These are phyloP conservation scores for Triplophysa tibetana DNA, from an alignment of 2,113 vertebrate species.

Conservation along the genomic window DNA sequence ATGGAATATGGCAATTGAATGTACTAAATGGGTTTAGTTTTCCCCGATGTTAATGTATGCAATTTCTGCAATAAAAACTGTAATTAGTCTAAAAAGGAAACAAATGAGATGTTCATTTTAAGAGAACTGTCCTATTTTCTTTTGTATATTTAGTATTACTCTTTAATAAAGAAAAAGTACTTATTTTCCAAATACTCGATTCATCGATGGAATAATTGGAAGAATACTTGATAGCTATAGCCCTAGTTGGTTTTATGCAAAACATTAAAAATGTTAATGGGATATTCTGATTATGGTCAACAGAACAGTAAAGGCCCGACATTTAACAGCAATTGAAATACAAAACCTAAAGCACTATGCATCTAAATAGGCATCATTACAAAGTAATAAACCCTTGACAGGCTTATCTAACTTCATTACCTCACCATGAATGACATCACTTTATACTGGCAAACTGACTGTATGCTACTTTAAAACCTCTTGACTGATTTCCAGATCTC, in stretches of 20 bases:
- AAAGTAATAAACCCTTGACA: slow-evolving; percentile 19
- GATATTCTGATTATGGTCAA: background rate
- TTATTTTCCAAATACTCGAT: too few relatives aligned
- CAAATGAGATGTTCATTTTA: too few relatives aligned
- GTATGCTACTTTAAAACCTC: background rate
- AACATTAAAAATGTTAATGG: slow-evolving; percentile 13
- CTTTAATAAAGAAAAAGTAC: too few relatives aligned
- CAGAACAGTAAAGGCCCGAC: background rate
- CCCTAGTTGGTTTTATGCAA: background rate
- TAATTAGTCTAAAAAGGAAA: too few relatives aligned
- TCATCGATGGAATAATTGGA: too few relatives aligned
- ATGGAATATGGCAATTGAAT: too few relatives aligned
- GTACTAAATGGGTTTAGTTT: too few relatives aligned
- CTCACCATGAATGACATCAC: slow-evolving; percentile 25
- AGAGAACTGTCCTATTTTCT: too few relatives aligned
- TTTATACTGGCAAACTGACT: slow-evolving; percentile 7
- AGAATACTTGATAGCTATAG: too few relatives aligned
- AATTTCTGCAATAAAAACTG: too few relatives aligned
- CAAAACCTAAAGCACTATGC: slow-evolving; percentile 41
- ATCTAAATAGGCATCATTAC: slow-evolving; percentile 44
- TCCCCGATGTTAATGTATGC: too few relatives aligned
- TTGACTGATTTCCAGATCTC: slow-evolving; percentile 1
- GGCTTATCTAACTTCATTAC: slow-evolving; percentile 38
- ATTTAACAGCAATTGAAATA: slow-evolving; percentile 34
- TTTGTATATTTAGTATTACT: too few relatives aligned